phyloP scores from a whole-genome alignment of 2,113 vertebrate genomes.

The Cnemophilus loriae region DNA sequence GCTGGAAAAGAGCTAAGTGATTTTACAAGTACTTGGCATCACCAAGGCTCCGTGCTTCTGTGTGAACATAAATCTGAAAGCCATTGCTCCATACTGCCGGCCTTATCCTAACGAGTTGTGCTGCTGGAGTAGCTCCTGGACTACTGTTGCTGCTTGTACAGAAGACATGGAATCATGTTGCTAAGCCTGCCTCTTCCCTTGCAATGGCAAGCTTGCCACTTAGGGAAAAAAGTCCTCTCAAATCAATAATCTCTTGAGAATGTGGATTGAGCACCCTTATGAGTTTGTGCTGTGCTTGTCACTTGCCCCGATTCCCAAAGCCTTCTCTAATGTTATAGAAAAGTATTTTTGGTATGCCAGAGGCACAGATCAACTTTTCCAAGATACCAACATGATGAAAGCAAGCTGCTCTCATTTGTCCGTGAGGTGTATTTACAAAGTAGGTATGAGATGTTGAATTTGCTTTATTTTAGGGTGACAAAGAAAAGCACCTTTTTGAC shows the following conservation, averaged over 20 bases:
- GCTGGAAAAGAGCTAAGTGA: neutral
- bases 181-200: neutral
- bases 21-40: neutral
- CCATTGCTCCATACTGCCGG: neutral
- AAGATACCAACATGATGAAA: neutral
- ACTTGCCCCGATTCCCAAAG: neutral
- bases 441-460: neutral
- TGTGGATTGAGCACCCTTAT: neutral
- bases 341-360: neutral
- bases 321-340: neutral
- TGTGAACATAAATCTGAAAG: neutral
- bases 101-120: neutral
- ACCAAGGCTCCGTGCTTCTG: fast-evolving
- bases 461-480: neutral
- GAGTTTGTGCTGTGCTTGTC: neutral
- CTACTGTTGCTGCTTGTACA: neutral
- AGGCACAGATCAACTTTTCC: neutral
- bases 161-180: fast-evolving
- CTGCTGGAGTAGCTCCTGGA: neutral
- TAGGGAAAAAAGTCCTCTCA: neutral
- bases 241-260: neutral
- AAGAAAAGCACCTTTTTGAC: neutral
- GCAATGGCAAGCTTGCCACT: neutral
- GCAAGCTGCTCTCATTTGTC: neutral
- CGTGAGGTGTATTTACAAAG: neutral